Evolutionary conservation across 2,113 vertebrate genomes (phyloP), one percentile per base, ranked within the genome.

Genomic region (Tympanuchus pallidicinctus): DNA sequence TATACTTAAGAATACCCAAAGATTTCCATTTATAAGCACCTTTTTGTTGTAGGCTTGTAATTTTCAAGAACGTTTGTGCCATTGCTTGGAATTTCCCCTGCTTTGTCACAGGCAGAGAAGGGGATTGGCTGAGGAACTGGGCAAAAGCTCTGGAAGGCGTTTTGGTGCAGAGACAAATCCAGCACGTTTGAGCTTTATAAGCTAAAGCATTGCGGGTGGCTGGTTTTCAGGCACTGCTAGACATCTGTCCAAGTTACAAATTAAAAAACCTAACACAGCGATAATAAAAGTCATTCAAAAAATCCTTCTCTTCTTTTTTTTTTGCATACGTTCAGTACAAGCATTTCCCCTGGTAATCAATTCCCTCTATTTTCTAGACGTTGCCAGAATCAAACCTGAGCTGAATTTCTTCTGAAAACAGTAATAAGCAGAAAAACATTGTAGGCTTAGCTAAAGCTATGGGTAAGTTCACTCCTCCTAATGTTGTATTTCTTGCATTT

Each of bases 1-100:
- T 82, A 69, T 91, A 80, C 92, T 96, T 96, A 96, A 96, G 88
- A 89, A 93, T 89, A 93, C 60, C 84, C 70, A 88, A 91, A 89
- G 69, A 85, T 93, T 95, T 96, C 79, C 59, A 76, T 94, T 92
- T 95, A 95, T 93, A 94, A 89, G 90, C 90, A 77, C 48, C 30
- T 21, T 82, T 28, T 57, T 86, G 63, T 91, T 70, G 73, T 60
- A 91, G 70, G 48, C 63, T 60, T 64, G 57, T 84, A 92, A 82
- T 60, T 89, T 95, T 80, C 64, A 85, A 91, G 94, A 95, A 92
- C 83, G 90, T 82, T 86, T 63, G 50, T 0, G 0, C 57, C 28
- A 57, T 36, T 78, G 70, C 64, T 94, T 54, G 85, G 77, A 67
- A 72, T 93, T 88, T 86, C 87, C 45, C 6, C 0, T 85, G 80